Conservation (phyloP, 2,888 invertebrate genomes). For the Troides aeacus region DNA sequence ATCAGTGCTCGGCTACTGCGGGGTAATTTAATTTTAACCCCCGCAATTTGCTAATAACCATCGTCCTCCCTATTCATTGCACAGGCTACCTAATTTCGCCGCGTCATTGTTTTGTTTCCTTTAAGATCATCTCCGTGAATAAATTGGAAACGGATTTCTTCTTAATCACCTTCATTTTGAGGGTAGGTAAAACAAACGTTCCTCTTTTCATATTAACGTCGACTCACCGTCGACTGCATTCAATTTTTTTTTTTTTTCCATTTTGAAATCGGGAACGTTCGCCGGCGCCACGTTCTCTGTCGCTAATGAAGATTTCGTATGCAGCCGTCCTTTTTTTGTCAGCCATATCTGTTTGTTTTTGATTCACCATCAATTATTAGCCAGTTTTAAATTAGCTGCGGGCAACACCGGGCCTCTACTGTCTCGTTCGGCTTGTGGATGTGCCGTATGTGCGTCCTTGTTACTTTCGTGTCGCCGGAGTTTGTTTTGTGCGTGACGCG, state of each 20-base stretch:
- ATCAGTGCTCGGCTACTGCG: constrained; percentile 53
- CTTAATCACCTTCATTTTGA: constrained; percentile 46
- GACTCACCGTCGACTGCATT: constrained; percentile 70
- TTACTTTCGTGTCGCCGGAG: constrained; percentile 59
- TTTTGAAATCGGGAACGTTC: constrained; percentile 52
- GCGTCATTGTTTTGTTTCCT: constrained; percentile 66
- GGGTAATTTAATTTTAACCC: constrained; percentile 66
- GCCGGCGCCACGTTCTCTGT: constrained; percentile 63
- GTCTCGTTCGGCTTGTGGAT: constrained; percentile 44
- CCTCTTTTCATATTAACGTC: constrained; percentile 54
- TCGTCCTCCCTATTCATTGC: constrained; percentile 52
- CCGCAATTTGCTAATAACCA: constrained; percentile 66
- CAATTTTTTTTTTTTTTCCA: constrained; percentile 54
- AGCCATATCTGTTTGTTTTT: constrained; percentile 78
- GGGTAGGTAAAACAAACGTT: constrained; percentile 48
- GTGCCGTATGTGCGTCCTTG: constrained; percentile 47
- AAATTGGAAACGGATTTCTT: constrained; percentile 64
- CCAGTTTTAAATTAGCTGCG: constrained; percentile 73
- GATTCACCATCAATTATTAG: constrained; percentile 77
- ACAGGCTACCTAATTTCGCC: constrained; percentile 53
- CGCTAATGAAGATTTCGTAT: constrained; percentile 73
- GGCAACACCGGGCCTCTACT: constrained; percentile 59
- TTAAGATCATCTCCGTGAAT: constrained; percentile 63
- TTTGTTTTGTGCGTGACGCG: constrained; percentile 79
- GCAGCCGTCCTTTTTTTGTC: constrained; percentile 72